Percentiles rank a stretch among this genome's conserved stretches.
Evolutionary conservation across 2,113 vertebrate genomes (phyloP).

Genomic region (Odocoileus hemionus): DNA sequence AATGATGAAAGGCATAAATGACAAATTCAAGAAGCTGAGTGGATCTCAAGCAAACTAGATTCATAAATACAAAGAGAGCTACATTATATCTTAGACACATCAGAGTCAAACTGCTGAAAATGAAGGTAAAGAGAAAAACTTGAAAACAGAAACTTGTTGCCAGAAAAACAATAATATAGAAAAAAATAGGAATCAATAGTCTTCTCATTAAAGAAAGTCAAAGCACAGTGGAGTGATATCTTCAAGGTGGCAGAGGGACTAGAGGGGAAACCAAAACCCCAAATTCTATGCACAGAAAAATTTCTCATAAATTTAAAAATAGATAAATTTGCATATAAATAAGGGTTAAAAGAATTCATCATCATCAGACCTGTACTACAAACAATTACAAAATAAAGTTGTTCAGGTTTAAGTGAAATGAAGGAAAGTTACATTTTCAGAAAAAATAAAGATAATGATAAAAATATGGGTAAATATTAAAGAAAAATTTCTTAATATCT

Average conservation of each 20-base stretch:
- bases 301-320: background rate
- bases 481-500: background rate
- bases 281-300: background rate
- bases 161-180: background rate
- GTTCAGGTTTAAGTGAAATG: background rate
- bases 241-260: background rate
- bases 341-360: background rate
- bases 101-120: background rate
- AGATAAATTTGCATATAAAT: background rate
- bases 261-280: background rate
- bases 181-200: background rate
- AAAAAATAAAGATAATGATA: background rate
- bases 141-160: background rate
- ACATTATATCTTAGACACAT: background rate
- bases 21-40: background rate
- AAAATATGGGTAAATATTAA: background rate
- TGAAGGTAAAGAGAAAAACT: background rate
- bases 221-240: background rate
- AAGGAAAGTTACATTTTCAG: background rate
- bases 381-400: background rate
- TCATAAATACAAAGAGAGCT: background rate
- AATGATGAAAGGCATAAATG: background rate
- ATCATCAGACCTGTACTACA: background rate
- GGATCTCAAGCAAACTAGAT: background rate
- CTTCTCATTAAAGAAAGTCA: background rate